phyloP scores from a whole-genome alignment of 2,113 vertebrate genomes.

The Paratilapia polleni region DNA sequence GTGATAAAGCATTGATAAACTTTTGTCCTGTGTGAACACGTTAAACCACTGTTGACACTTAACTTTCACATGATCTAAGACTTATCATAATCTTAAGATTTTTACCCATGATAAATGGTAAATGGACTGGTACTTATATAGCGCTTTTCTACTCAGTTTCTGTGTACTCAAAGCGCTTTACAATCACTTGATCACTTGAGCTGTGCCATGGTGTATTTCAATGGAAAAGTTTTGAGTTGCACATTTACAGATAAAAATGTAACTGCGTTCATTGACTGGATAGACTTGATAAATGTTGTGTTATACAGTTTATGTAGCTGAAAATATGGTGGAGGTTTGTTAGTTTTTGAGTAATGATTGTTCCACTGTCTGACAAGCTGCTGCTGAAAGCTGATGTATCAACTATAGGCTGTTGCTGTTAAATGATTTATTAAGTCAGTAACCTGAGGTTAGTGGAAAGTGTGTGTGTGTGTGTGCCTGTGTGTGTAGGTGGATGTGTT shows the following conservation, averaged over 20 bases:
- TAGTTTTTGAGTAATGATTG: not conserved
- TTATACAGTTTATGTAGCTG: not conserved
- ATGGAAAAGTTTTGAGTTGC: not conserved
- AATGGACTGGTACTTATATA: no score
- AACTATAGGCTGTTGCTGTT: conserved; percentile 30
- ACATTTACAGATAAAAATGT: not conserved
- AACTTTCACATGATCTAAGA: not conserved
- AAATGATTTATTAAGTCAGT: conserved; percentile 40
- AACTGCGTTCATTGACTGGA: no score
- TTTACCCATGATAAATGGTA: no score
- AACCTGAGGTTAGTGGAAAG: conserved; percentile 33
- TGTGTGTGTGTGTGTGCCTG: not conserved
- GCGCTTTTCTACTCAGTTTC: no score
- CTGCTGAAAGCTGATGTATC: not conserved
- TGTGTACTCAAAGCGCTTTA: no score
- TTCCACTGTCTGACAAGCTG: not conserved
- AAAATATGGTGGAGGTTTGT: not conserved
- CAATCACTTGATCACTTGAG: not conserved
- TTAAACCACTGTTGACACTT: not conserved
- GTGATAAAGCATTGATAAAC: not conserved
- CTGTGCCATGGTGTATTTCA: not conserved
- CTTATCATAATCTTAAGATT: not conserved
- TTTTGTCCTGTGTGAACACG: not conserved
- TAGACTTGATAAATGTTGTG: not conserved
- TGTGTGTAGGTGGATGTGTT: not conserved